These are phyloP conservation scores for Trogon melanurus DNA, from an alignment of 2,113 vertebrate species.

Conservation along the genomic window DNA sequence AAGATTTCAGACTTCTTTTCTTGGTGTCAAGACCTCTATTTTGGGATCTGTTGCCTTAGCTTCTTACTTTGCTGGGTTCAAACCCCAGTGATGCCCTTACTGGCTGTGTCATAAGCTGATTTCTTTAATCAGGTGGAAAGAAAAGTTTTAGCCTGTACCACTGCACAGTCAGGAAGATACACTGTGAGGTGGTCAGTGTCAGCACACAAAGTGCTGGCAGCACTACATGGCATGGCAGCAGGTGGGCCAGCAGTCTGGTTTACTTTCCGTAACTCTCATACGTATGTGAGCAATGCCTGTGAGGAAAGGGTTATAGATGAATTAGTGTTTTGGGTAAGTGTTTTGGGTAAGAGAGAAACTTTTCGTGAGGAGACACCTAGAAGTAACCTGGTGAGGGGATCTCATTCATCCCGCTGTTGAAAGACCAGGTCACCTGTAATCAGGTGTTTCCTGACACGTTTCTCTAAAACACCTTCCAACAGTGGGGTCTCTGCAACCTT, in stretches of 20 bases:
- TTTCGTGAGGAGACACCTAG: not conserved
- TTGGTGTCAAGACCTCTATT: constrained; percentile 39
- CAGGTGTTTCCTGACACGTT: not conserved
- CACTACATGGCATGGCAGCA: not conserved
- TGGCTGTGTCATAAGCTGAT: not conserved
- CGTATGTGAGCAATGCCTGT: not conserved
- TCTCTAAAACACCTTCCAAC: not conserved
- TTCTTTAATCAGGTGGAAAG: not conserved
- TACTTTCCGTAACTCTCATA: not conserved
- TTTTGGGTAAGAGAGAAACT: not conserved
- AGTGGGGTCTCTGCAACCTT: not conserved
- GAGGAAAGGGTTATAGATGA: not conserved
- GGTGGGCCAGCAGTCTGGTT: accelerated
- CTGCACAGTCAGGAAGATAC: not conserved
- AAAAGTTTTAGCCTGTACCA: not conserved
- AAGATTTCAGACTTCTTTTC: not conserved
- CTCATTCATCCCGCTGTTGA: not conserved
- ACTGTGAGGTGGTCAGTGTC: accelerated
- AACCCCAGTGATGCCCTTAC: not conserved
- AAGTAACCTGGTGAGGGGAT: not conserved
- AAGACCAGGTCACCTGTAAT: not conserved
- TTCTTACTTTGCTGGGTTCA: not conserved
- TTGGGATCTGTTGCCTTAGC: constrained; percentile 11
- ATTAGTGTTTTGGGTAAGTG: not conserved
- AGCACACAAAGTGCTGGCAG: not conserved